Evolutionary conservation across 2,888 invertebrate genomes (phyloP).

Genomic region (Acanthoscelides obtectus): DNA sequence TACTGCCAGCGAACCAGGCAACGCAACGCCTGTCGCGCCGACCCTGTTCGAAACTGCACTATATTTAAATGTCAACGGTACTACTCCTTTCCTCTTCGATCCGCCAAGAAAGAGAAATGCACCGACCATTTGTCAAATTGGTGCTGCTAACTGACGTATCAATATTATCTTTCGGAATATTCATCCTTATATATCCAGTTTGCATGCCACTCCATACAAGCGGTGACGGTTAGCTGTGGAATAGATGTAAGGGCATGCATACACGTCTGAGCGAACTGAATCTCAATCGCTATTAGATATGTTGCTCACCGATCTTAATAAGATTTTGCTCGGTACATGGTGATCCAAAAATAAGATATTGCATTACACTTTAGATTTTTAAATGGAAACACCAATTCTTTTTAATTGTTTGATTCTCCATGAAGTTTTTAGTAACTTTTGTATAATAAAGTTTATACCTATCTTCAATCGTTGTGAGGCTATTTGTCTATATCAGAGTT

Average conservation of each 20-base stretch:
- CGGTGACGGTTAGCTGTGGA: not conserved
- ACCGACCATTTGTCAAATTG: not conserved
- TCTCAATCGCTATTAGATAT: no score
- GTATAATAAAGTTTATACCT: no score
- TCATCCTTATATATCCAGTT: not conserved
- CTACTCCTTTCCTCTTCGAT: not conserved
- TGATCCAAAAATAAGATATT: no score
- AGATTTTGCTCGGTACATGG: no score
- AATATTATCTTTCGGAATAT: not conserved
- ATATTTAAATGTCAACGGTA: not conserved
- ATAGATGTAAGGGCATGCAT: not conserved
- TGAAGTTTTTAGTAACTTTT: no score
- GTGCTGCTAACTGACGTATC: not conserved
- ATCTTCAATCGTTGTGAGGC: no score
- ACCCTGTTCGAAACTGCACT: not conserved
- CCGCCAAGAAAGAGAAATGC: not conserved
- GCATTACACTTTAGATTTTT: no score
- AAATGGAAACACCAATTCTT: no score
- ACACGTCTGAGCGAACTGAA: not conserved
- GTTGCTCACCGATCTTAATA: no score
- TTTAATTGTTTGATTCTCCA: no score
- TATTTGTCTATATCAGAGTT: no score
- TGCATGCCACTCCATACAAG: not conserved
- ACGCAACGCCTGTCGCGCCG: not conserved
- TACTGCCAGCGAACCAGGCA: not conserved